Evolutionary conservation across 2,797 vertebrate genomes (phyloP), one percentile per base, ranked within the genome.

Genomic region (Urophycis tenuis): DNA sequence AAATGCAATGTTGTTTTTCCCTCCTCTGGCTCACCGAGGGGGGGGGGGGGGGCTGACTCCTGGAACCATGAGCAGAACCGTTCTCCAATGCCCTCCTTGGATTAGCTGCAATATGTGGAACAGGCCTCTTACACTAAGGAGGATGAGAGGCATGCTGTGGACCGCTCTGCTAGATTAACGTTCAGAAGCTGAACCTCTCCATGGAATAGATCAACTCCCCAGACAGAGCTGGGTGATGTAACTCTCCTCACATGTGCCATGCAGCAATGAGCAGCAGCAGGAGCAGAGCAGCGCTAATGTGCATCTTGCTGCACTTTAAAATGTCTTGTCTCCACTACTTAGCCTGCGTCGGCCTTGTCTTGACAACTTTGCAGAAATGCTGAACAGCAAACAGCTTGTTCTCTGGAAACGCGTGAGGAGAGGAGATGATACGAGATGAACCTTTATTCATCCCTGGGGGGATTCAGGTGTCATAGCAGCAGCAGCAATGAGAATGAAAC

Each of bases 1-100:
- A 82, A 80, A 39, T 82, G 83, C 81, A 87, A 87, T 86, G 80
- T 89, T 87, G 77, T 79, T 76, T 41, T 83, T 80, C 74, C 72
- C 60, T 64, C 79, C 34, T 75, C 72, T 5, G 49, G 53, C 33
- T 29, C 3, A 33, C 8, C 14, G 36, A 9, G 29, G 76, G 60
- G 75, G 73, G 71, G 8, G 36, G 15, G 29, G 76, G 60, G 75
- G 73, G 71, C 45, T 76, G 73, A 83, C 33, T 33, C 17, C 72
- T 74, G 77, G 60, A 75, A 71, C 78, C 76, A 69, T 53, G 70
- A 78, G 17, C 75, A 73, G 31, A n/a, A n/a, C n/a, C 45, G 74
- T 77, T 83, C 84, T 81, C 72, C 71, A 11, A 75, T 22, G 72
- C 81, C 84, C 79, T 82, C 78, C 53, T 60, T 75, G 49, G 32